Conservation (phyloP, 2,113 vertebrate genomes). For the Ibidorhyncha struthersii region DNA sequence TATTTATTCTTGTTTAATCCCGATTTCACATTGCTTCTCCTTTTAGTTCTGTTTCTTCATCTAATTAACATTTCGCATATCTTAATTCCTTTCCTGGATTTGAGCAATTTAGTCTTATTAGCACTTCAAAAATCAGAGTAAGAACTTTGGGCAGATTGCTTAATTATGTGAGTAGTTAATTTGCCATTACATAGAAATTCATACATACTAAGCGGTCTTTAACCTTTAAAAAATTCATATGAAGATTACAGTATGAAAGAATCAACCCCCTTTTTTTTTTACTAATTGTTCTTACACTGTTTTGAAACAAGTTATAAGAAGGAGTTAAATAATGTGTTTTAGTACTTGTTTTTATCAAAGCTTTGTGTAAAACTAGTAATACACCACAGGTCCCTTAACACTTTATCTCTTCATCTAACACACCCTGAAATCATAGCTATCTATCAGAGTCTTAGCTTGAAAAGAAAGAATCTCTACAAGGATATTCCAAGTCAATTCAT, state of each 20-base stretch:
- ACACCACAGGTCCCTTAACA: background rate
- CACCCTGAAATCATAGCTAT: background rate
- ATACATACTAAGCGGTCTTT: constrained; percentile 44
- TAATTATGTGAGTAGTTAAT: constrained; percentile 63
- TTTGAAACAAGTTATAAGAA: background rate
- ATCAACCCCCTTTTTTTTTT: background rate
- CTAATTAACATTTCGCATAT: constrained; percentile 66
- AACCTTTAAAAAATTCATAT: constrained; percentile 44
- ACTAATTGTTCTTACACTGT: background rate
- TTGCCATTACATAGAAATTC: constrained; percentile 17
- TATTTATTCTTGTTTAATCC: constrained; percentile 12
- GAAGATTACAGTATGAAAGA: background rate
- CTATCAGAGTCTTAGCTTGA: background rate
- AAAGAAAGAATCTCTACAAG: background rate
- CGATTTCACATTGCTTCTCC: background rate
- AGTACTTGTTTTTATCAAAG: background rate
- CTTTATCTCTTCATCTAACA: background rate
- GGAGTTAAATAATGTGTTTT: background rate
- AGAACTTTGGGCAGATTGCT: constrained; percentile 28
- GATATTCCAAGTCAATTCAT: background rate
- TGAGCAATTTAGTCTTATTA: constrained; percentile 66
- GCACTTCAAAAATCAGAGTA: constrained; percentile 61
- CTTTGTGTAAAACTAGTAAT: background rate
- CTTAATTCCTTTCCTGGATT: constrained; percentile 64
- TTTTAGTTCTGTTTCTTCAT: constrained; percentile 40